Evolutionary conservation across 2,888 invertebrate genomes (phyloP).

Genomic region (Odontocolon sp.): DNA sequence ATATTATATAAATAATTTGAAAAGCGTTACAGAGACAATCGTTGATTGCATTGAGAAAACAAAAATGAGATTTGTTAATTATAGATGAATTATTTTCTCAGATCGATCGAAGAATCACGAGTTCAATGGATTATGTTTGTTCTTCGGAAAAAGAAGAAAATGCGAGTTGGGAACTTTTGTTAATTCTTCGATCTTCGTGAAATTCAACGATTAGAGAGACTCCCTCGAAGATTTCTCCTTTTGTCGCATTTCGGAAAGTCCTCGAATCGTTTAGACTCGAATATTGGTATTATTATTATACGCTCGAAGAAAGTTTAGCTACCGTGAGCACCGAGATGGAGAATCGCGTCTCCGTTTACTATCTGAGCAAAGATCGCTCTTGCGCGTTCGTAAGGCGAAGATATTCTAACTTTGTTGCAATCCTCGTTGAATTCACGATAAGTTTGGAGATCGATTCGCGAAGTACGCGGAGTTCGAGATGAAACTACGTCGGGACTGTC

Average conservation of each 20-base stretch:
- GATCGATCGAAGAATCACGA: too few relatives aligned
- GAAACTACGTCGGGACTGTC: slow-evolving; percentile 65
- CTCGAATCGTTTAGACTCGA: background rate
- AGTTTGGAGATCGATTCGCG: background rate
- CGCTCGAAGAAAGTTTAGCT: slow-evolving; percentile 41
- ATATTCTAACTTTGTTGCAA: slow-evolving; percentile 21
- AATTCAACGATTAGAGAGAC: too few relatives aligned
- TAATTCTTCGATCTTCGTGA: too few relatives aligned
- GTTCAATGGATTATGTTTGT: too few relatives aligned
- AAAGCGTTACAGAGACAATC: background rate
- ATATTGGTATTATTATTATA: background rate
- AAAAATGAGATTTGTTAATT: too few relatives aligned
- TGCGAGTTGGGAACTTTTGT: too few relatives aligned
- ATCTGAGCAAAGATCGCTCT: slow-evolving; percentile 75
- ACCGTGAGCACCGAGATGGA: slow-evolving; percentile 63
- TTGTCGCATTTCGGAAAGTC: too few relatives aligned
- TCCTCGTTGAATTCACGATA: slow-evolving; percentile 21
- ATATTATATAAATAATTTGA: slow-evolving; percentile 30
- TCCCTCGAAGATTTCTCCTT: too few relatives aligned
- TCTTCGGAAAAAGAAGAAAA: too few relatives aligned
- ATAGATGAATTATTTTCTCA: too few relatives aligned
- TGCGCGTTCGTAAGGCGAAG: slow-evolving; percentile 69
- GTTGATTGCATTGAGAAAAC: too few relatives aligned
- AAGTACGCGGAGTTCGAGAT: slow-evolving; percentile 30
- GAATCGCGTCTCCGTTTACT: slow-evolving; percentile 69